These are phyloP conservation scores for Hypsibius dujardini DNA, from an alignment of 1,140 invertebrate species.

Conservation along the genomic window DNA sequence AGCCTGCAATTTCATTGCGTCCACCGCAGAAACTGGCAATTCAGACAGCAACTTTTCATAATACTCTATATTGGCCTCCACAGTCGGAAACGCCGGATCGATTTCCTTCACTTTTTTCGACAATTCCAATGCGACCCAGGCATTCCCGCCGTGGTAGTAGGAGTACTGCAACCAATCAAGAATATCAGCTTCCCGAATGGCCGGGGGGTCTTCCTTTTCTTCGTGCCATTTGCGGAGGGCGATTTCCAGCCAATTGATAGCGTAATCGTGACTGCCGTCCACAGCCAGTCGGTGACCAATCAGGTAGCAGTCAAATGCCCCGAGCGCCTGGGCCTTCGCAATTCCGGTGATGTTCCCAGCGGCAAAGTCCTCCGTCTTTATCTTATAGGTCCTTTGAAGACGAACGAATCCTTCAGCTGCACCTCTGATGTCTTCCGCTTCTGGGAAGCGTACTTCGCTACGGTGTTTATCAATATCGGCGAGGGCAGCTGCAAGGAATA, in stretches of 20 bases:
- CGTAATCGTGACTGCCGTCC: background rate
- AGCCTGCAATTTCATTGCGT: background rate
- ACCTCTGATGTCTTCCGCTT: constrained; percentile 39
- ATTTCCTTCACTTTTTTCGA: background rate
- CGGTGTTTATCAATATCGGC: background rate
- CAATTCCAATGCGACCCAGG: background rate
- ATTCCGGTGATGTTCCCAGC: background rate
- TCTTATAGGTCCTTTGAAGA: constrained; percentile 42
- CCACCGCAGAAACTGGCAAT: background rate
- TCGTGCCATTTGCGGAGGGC: background rate
- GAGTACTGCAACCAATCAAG: constrained; percentile 8
- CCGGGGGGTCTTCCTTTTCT: constrained; percentile 2
- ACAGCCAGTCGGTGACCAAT: constrained; percentile 6
- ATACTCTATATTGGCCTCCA: constrained; percentile 1
- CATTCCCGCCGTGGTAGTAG: background rate
- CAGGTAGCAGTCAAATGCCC: background rate
- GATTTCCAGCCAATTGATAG: constrained; percentile 8
- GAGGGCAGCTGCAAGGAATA: background rate
- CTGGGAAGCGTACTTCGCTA: constrained; percentile 30
- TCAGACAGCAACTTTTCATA: background rate
- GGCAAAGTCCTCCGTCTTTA: constrained; percentile 24
- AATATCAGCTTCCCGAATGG: background rate
- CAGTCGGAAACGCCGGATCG: background rate
- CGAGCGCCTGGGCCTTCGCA: background rate
- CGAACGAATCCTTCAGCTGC: constrained; percentile 39